Percentiles rank a stretch among this genome's conserved stretches.
Evolutionary conservation across 2,113 vertebrate genomes (phyloP).

Genomic region (Carassius carassius): DNA sequence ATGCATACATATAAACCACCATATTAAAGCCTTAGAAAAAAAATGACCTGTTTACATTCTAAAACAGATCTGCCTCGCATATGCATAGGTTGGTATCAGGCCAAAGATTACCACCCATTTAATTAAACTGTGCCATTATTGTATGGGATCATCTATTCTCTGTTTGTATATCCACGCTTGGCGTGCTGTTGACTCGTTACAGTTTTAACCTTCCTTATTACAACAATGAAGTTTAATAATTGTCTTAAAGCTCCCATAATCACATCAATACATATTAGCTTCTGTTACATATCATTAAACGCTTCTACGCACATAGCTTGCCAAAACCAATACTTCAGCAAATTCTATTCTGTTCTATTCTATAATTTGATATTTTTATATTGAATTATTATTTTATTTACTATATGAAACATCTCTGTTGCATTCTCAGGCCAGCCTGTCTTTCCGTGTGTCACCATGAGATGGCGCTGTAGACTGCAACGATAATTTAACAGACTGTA

Average conservation of each 20-base stretch:
- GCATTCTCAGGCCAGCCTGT: background rate
- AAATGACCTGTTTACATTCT: background rate
- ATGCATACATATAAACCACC: background rate
- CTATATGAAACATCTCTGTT: background rate
- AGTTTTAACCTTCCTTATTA: background rate
- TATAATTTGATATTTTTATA: background rate
- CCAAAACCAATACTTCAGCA: background rate
- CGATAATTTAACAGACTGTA: background rate
- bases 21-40: background rate
- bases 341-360: background rate
- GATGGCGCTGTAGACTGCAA: background rate
- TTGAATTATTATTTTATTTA: background rate
- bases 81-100: background rate
- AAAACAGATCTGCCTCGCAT: background rate
- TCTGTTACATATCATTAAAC: background rate
- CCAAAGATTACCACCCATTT: background rate
- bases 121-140: background rate
- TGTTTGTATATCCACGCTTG: background rate
- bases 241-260: background rate
- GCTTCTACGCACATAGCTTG: background rate
- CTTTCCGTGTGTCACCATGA: background rate
- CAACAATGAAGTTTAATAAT: background rate
- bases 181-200: background rate
- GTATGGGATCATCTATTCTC: background rate
- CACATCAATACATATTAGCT: background rate